phyloP scores from a whole-genome alignment of 2,113 vertebrate species.

The Platanista minor region DNA sequence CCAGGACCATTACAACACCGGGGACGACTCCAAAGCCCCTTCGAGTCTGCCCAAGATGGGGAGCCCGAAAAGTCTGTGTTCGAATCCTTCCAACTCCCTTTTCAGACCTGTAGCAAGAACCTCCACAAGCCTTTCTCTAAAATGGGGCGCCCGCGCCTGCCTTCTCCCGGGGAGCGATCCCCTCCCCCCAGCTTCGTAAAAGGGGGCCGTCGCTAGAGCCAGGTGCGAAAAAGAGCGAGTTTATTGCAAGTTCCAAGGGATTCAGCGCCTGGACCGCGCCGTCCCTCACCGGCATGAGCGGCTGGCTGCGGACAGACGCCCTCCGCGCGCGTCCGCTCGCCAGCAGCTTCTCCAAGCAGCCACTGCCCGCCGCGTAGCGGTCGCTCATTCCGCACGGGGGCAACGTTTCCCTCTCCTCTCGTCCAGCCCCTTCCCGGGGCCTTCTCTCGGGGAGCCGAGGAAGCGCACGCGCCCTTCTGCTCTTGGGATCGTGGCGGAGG shows the following conservation, averaged over 20 bases:
- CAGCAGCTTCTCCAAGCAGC: not conserved
- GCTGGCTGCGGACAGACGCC: not conserved
- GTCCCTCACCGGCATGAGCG: not conserved
- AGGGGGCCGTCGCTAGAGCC: not conserved
- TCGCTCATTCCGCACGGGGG: constrained; percentile 27
- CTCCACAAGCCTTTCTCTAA: not conserved
- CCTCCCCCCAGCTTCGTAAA: not conserved
- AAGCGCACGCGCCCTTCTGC: not conserved
- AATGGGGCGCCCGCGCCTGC: not conserved
- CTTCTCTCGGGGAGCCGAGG: not conserved
- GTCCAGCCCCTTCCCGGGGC: not conserved
- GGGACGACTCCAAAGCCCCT: not conserved
- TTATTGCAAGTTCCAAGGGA: constrained; percentile 62
- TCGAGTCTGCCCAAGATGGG: not conserved
- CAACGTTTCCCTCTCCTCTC: not conserved
- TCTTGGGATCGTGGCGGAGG: not conserved
- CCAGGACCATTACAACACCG: not conserved
- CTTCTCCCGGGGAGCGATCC: accelerated
- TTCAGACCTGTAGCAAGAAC: not conserved
- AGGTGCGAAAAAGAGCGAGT: constrained; percentile 62
- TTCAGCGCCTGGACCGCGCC: not conserved
- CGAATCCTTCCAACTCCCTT: not conserved
- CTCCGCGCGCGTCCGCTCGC: too few species aligned
- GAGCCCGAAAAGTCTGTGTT: not conserved
- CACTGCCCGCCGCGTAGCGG: too few species aligned